Percentiles rank a stretch among this genome's conserved stretches.
These are phyloP conservation scores for Pycnonotus jocosus DNA, from an alignment of 2,113 vertebrate species.

Conservation along the genomic window DNA sequence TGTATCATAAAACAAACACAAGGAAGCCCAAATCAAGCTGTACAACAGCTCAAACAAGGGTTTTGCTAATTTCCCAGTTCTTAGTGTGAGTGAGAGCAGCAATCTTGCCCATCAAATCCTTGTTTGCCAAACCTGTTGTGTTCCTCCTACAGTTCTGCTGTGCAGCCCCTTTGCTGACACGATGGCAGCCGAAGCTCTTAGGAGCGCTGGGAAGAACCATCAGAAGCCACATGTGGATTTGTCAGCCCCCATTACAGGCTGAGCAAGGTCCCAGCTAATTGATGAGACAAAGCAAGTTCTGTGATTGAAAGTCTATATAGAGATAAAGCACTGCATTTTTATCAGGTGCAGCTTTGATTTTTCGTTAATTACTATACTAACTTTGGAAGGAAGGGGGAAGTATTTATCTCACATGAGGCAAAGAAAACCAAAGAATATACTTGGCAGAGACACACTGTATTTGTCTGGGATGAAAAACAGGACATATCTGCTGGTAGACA, in stretches of 20 bases:
- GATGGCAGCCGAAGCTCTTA: background rate
- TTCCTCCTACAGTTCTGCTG: background rate
- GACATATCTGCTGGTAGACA: constrained; percentile 54
- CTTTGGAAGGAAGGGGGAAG: background rate
- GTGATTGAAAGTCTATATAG: constrained; percentile 9
- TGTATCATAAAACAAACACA: background rate
- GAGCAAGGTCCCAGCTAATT: background rate
- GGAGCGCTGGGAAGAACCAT: background rate
- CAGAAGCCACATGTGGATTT: background rate
- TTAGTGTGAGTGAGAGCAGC: background rate
- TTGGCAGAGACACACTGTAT: constrained; percentile 5
- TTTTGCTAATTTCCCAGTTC: background rate
- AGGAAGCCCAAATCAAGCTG: background rate
- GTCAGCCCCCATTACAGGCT: background rate
- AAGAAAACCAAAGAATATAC: background rate
- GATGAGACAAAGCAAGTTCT: constrained; percentile 20
- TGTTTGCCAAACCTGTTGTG: background rate
- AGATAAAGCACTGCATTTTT: background rate
- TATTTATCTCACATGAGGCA: constrained; percentile 36
- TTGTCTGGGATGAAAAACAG: constrained; percentile 55
- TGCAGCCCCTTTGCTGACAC: background rate
- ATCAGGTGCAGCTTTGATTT: constrained; percentile 22
- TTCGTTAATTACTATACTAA: background rate
- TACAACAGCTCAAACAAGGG: background rate
- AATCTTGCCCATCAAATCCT: background rate